A percentile compares a stretch with the other conserved stretches of the same genome.
phyloP scores from a whole-genome alignment of 1,140 invertebrate genomes.

The Cherax destructor region DNA sequence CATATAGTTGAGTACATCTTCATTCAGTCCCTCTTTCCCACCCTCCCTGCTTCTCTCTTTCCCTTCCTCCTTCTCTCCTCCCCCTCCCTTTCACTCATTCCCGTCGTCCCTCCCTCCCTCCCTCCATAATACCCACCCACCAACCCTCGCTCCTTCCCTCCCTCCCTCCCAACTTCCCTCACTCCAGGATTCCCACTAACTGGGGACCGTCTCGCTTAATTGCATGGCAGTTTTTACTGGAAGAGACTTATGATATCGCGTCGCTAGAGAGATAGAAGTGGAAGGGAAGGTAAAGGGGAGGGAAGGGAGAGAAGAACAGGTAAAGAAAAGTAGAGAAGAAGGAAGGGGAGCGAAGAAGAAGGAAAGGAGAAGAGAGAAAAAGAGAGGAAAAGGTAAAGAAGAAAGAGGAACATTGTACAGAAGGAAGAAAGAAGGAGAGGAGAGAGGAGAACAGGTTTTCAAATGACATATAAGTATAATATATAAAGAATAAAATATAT shows the following conservation, averaged over 20 bases:
- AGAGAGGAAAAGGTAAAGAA: too few species aligned
- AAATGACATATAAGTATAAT: neutral
- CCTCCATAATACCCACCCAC: neutral
- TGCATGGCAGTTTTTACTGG: conserved; percentile 41
- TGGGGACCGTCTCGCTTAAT: conserved; percentile 42
- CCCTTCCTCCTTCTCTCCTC: neutral
- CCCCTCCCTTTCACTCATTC: neutral
- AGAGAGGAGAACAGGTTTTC: too few species aligned
- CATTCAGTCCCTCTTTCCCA: neutral
- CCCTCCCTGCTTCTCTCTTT: conserved; percentile 4
- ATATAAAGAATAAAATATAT: too few species aligned
- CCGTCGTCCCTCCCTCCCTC: too few species aligned
- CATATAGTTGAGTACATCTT: neutral
- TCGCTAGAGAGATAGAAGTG: conserved; percentile 23
- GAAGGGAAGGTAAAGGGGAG: neutral
- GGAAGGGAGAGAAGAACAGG: too few species aligned
- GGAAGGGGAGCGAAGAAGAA: neutral
- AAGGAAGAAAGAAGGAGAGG: neutral
- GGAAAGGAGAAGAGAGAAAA: neutral
- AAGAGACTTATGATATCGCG: conserved; percentile 31
- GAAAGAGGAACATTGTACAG: too few species aligned
- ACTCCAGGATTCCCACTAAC: conserved; percentile 5
- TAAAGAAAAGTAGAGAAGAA: neutral
- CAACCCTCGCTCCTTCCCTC: neutral
- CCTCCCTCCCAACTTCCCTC: neutral